These are phyloP conservation scores for Torymus texanus DNA, from an alignment of 2,888 invertebrate genomes.

Conservation along the genomic window DNA sequence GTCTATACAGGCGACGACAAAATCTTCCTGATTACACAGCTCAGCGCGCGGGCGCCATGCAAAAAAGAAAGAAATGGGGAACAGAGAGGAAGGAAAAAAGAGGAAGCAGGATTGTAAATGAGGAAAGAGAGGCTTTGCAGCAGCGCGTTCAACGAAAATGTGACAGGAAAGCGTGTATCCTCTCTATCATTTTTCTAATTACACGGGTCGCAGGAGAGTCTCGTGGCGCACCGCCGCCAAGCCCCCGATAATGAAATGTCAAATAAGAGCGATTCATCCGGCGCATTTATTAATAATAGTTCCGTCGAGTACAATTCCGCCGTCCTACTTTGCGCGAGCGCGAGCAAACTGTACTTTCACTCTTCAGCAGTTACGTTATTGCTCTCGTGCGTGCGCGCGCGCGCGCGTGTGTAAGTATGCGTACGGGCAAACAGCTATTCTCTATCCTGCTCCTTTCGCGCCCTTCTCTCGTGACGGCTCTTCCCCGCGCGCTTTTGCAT, in stretches of 20 bases:
- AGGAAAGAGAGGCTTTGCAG: no score
- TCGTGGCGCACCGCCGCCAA: not conserved
- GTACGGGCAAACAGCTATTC: no score
- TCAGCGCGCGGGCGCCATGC: no score
- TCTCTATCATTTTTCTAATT: no score
- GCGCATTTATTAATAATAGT: slow-evolving; percentile 66
- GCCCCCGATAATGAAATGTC: slow-evolving; percentile 43
- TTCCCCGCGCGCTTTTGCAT: no score
- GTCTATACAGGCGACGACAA: not conserved
- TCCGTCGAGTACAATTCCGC: slow-evolving; percentile 59
- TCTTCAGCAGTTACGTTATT: slow-evolving; percentile 74
- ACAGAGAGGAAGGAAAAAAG: not conserved
- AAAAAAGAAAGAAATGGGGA: not conserved
- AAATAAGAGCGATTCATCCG: slow-evolving; percentile 54
- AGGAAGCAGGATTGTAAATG: no score
- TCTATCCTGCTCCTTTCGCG: no score
- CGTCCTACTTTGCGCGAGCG: slow-evolving; percentile 67
- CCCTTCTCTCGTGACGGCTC: no score
- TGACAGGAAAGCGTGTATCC: no score
- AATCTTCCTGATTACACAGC: slow-evolving; percentile 1
- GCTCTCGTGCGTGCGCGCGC: slow-evolving; percentile 56
- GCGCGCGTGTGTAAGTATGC: no score
- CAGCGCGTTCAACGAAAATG: no score
- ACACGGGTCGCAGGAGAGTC: no score
- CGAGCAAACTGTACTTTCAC: slow-evolving; percentile 69